These are phyloP conservation scores for Julus scanicus DNA, from an alignment of 2,888 invertebrate genomes.

Conservation along the genomic window DNA sequence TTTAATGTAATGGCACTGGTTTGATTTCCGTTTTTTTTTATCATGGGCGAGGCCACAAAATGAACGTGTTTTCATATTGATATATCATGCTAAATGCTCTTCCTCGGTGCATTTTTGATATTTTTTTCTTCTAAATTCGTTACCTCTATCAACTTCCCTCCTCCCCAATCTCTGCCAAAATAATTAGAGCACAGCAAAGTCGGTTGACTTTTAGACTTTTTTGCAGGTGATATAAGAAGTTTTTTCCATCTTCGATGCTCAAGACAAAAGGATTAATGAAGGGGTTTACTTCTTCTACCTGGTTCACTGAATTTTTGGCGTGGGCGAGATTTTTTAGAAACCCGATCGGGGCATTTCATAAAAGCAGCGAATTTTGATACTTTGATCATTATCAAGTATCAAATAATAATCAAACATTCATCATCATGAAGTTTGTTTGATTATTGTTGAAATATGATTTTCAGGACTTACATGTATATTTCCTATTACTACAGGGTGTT, in stretches of 20 bases:
- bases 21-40: slow-evolving; percentile 11
- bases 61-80: not conserved
- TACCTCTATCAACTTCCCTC: slow-evolving; percentile 10
- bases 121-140: not conserved
- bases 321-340: not conserved
- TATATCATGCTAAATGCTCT: not conserved
- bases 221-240: not conserved
- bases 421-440: no score
- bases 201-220: slow-evolving; percentile 9
- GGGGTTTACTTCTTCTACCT: slow-evolving; percentile 8
- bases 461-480: no score
- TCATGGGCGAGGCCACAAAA: not conserved
- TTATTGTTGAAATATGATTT: no score
- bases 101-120: not conserved
- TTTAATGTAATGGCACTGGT: not conserved
- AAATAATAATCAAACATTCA: no score
- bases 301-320: slow-evolving; percentile 6
- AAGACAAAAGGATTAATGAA: slow-evolving; percentile 32
- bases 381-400: no score
- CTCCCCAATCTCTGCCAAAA: not conserved
- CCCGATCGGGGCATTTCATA: not conserved
- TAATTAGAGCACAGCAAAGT: slow-evolving; percentile 8
- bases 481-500: no score
- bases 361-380: not conserved
- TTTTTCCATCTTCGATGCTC: not conserved